Evolutionary conservation across 2,888 invertebrate species (phyloP).

Genomic region (Acrobasis suavella): DNA sequence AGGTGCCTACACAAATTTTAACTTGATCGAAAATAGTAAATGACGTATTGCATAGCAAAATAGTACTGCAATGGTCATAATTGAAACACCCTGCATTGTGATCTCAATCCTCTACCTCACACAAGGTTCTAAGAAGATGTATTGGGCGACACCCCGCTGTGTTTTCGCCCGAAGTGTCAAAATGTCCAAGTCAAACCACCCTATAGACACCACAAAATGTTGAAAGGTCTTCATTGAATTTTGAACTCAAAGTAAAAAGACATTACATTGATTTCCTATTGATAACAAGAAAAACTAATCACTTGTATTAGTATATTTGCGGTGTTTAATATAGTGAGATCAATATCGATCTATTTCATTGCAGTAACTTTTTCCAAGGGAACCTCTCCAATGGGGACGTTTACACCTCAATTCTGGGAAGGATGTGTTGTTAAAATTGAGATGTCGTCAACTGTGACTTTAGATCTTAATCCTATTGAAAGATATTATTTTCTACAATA

Average conservation of each 20-base stretch:
- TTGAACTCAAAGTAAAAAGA: conserved; percentile 14
- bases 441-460: conserved; percentile 65
- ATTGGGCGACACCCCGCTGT: conserved; percentile 70
- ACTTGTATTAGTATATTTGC: conserved; percentile 46
- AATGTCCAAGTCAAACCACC: conserved; percentile 72
- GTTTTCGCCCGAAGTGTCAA: conserved; percentile 79
- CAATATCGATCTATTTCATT: conserved; percentile 64
- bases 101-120: conserved; percentile 69
- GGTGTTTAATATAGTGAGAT: conserved; percentile 59
- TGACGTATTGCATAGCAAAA: background rate
- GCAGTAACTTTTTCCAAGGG: conserved; percentile 51
- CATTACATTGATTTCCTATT: conserved; percentile 24
- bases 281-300: conserved; percentile 14
- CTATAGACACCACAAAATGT: conserved; percentile 43
- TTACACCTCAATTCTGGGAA: conserved; percentile 70
- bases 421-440: conserved; percentile 58
- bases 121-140: conserved; percentile 72
- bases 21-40: background rate
- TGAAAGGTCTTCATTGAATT: conserved; percentile 15
- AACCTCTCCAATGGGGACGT: conserved; percentile 60
- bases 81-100: conserved; percentile 64
- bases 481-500: conserved; percentile 16
- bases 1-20: background rate
- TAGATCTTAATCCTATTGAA: conserved; percentile 58
- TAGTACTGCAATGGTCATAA: conserved; percentile 43